Conservation (phyloP, 2,797 vertebrate genomes). For the Antrozous pallidus region DNA sequence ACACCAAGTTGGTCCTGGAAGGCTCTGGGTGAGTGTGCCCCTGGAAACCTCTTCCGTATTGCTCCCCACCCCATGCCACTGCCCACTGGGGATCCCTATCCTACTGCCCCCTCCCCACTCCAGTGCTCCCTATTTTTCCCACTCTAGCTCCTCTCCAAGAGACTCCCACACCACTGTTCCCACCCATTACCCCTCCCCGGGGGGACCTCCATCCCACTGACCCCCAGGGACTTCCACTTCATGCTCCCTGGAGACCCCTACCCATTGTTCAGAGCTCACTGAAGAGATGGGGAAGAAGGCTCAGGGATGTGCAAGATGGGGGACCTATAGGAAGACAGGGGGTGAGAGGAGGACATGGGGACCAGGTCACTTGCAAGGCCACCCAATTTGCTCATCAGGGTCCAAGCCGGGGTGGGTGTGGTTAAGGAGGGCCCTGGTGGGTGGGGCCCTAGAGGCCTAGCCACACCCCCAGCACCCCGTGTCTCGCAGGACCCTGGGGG, state of each 20-base stretch:
- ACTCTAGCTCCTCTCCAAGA: neutral
- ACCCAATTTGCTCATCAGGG: too few relatives aligned
- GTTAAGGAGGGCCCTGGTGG: neutral
- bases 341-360: neutral
- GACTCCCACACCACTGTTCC: neutral
- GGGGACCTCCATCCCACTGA: neutral
- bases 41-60: neutral
- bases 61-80: neutral
- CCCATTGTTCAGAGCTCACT: neutral
- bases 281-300: neutral
- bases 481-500: slow-evolving; percentile 15
- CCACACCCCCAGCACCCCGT: neutral
- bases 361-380: accelerated
- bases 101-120: neutral
- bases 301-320: neutral
- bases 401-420: accelerated
- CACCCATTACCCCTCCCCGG: neutral
- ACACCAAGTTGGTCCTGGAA: slow-evolving; percentile 78
- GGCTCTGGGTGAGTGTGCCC: slow-evolving; percentile 72
- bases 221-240: neutral
- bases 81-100: neutral
- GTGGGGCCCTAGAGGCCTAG: neutral
- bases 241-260: neutral
- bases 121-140: neutral
- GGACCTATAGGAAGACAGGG: neutral